phyloP scores from a whole-genome alignment of 2,888 invertebrate genomes.

The Pharmacophagus antenor region DNA sequence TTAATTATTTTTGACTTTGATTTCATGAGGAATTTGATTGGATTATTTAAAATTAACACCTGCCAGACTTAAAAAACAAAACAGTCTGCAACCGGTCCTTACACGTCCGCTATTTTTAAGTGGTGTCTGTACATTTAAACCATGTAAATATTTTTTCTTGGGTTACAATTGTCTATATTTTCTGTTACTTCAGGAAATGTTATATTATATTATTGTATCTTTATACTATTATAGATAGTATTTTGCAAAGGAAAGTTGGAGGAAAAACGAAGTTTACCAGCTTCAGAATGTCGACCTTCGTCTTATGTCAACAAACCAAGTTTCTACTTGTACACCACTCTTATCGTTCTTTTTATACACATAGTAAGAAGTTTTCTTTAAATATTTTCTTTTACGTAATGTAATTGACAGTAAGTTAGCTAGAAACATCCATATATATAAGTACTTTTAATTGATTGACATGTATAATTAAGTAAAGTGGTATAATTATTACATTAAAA shows the following conservation, averaged over 20 bases:
- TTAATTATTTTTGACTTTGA: neutral
- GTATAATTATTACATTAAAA: neutral
- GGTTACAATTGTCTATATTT: neutral
- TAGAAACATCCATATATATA: constrained; percentile 4
- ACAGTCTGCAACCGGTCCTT: neutral
- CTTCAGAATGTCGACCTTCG: constrained; percentile 41
- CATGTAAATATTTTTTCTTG: constrained; percentile 4
- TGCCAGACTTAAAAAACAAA: neutral
- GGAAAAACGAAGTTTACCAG: constrained; percentile 27
- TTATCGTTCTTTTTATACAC: constrained; percentile 28
- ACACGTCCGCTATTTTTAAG: constrained; percentile 8
- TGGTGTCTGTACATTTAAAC: neutral
- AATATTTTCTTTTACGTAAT: constrained; percentile 28
- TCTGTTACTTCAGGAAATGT: constrained; percentile 6
- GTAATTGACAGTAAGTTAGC: constrained; percentile 28
- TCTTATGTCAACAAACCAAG: constrained; percentile 33
- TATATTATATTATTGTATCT: neutral
- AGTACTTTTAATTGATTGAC: constrained; percentile 14
- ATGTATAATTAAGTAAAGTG: neutral
- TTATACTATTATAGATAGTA: constrained; percentile 14
- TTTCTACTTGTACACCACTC: constrained; percentile 23
- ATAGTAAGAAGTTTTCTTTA: constrained; percentile 29
- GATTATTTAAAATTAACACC: neutral
- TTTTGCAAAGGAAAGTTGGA: constrained; percentile 18
- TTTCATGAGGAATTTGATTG: neutral